These are phyloP conservation scores for Glareola pratincola DNA, from an alignment of 2,113 vertebrate species.

Conservation along the genomic window DNA sequence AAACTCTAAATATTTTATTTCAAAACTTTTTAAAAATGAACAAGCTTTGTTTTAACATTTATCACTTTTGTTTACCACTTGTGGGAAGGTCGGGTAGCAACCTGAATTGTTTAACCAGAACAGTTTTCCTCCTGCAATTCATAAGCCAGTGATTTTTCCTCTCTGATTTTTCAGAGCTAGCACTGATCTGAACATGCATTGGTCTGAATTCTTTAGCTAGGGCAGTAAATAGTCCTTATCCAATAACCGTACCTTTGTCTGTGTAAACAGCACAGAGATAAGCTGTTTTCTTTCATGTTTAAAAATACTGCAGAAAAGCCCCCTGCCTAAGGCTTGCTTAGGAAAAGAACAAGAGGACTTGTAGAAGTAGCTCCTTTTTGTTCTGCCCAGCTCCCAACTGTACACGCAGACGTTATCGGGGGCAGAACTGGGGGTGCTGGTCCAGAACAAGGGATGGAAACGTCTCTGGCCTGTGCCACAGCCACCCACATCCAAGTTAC, in stretches of 20 bases:
- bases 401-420: not conserved
- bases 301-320: not conserved
- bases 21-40: not conserved
- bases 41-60: not conserved
- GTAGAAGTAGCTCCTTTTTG: not conserved
- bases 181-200: not conserved
- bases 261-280: not conserved
- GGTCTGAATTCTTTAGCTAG: not conserved
- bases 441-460: not conserved
- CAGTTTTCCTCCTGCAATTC: not conserved
- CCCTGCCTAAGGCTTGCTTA: not conserved
- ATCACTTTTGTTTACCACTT: not conserved
- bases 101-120: not conserved
- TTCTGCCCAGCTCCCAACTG: not conserved
- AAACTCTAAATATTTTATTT: not conserved
- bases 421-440: not conserved
- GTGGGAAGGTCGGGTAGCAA: not conserved
- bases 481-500: rapidly evolving
- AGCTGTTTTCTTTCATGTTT: not conserved
- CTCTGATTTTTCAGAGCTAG: not conserved
- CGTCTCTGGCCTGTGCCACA: rapidly evolving
- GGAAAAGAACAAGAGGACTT: not conserved
- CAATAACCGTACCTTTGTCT: not conserved
- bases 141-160: not conserved
- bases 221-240: not conserved